phyloP scores from a whole-genome alignment of 2,888 invertebrate species.

The Ophion costatus region DNA sequence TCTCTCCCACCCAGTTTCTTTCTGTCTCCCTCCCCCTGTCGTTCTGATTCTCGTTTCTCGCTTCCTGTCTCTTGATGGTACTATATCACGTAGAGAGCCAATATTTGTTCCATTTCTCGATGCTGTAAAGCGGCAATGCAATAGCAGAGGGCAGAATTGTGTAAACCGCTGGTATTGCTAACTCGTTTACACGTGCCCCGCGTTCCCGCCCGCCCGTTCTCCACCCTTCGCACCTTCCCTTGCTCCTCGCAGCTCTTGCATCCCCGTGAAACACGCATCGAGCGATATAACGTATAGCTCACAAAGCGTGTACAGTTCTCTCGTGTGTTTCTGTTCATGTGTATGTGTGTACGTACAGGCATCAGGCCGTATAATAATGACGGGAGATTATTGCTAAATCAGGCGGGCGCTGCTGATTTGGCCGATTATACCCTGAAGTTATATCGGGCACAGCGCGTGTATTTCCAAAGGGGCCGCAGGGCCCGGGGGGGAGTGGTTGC shows the following conservation, averaged over 20 bases:
- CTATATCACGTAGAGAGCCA: constrained; percentile 51
- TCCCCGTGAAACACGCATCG: background rate
- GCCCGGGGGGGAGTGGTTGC: constrained; percentile 5
- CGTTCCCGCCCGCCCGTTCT: background rate
- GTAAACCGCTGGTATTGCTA: constrained; percentile 60
- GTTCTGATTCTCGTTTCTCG: constrained; percentile 11
- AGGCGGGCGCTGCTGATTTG: constrained; percentile 72
- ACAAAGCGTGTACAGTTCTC: constrained; percentile 10
- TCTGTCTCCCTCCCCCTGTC: background rate
- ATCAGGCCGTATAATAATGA: constrained; percentile 58
- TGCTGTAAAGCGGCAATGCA: constrained; percentile 37
- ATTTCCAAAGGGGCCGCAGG: constrained; percentile 16
- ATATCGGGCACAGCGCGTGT: constrained; percentile 48
- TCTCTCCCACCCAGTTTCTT: background rate
- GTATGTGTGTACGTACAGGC: constrained; percentile 18
- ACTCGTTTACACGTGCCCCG: constrained; percentile 60
- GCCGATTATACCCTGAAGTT: constrained; percentile 65
- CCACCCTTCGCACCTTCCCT: background rate
- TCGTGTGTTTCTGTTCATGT: background rate
- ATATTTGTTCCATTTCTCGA: constrained; percentile 57
- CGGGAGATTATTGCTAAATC: constrained; percentile 72
- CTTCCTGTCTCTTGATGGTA: constrained; percentile 11
- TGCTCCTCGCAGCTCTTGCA: background rate
- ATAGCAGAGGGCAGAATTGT: constrained; percentile 50
- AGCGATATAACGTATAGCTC: constrained; percentile 37